phyloP scores from a whole-genome alignment of 2,797 vertebrate genomes.

The Rallus crepitans region DNA sequence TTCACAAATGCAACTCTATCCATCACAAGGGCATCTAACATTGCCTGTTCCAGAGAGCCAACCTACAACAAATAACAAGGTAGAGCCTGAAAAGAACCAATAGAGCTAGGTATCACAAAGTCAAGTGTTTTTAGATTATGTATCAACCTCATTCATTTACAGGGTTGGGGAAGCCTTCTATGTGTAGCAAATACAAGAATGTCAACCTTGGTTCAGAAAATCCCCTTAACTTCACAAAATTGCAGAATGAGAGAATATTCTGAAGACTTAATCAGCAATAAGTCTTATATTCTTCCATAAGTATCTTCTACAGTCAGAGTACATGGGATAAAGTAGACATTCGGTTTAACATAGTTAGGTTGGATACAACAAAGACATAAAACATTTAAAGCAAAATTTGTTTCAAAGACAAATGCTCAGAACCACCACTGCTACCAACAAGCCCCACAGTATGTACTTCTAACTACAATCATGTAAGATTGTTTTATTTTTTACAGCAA shows the following conservation, averaged over 20 bases:
- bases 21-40: conserved; percentile 98
- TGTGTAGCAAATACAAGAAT: neutral
- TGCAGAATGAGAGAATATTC: neutral
- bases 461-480: neutral
- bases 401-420: neutral
- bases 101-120: neutral
- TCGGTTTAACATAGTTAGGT: neutral
- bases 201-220: neutral
- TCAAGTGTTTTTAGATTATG: neutral
- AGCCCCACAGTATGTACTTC: neutral
- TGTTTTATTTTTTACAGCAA: neutral
- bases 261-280: neutral
- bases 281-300: neutral
- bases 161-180: neutral
- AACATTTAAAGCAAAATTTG: neutral
- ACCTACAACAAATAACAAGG: conserved; percentile 80
- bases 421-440: neutral
- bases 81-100: neutral
- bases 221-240: neutral
- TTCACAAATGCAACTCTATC: conserved; percentile 99
- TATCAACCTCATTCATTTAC: neutral
- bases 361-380: neutral
- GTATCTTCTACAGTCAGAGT: neutral
- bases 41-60: conserved; percentile 96
- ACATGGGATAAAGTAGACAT: neutral